Base-by-base conservation (phyloP, 1,140 invertebrate genomes). In the Colletes gigas region DNA sequence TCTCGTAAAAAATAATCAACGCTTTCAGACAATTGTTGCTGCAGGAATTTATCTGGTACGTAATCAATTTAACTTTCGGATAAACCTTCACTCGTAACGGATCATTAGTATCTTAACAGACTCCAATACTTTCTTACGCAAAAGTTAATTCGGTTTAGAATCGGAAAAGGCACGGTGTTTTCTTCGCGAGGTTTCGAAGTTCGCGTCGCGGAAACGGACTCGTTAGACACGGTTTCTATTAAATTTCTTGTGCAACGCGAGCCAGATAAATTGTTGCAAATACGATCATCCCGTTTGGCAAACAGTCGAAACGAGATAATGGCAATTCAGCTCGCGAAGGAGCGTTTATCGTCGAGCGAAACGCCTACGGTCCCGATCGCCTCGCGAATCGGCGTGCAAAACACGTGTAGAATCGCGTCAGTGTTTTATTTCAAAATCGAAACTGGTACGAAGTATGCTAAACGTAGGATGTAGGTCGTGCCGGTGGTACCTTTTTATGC, bases 381-480 rank as follows among this genome's bases (percentile, higher is more conserved):
- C 19, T 55, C 9, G 68, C 39, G 60, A 57, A 50, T 57, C 60
- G n/a, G 41, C 52, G 39, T 44, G 50, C 44, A 19, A 54, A 12
- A 3, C 69, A 21, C 41, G 69, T 55, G 69, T 44, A 15, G 70
- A 57, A 63, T 73, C 77, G 62, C 50, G 70, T 63, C 59, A 14
- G 14, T 65, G 68, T 63, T 78, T 72, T 47, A 57, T 79, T 79
- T 79, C 60, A 79, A 73, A 79, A 66, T 71, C 77, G 77, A 65
- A 73, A 79, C 77, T 65, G 77, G 68, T 65, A 72, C 77, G 77
- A 39, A 50, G 69, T 63, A 73, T 73, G 70, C 77, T 63, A 79
- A 79, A 66, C 77, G 76, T 78, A 50, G 76, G 76, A 78, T 78
- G 76, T 78, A 71, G 76, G 76, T 71, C 76, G 67, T 67, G 57